Evolutionary conservation across 2,113 vertebrate species (phyloP).

Genomic region (Perognathus longimembris): DNA sequence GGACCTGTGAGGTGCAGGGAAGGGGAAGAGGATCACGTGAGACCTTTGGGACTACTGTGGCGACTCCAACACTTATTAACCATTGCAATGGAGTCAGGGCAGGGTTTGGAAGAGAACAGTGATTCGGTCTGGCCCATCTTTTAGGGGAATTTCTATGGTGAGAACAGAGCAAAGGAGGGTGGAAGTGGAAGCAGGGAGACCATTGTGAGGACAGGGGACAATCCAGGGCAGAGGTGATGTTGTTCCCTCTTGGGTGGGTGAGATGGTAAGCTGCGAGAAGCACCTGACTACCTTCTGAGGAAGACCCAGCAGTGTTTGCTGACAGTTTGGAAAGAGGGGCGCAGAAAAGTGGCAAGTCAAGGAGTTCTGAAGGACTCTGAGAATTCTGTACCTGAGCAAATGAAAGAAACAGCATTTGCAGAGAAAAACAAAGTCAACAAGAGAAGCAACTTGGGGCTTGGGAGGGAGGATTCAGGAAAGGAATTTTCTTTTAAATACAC

Average conservation of each 20-base stretch:
- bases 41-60: neutral
- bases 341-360: neutral
- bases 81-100: neutral
- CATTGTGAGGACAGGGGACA: accelerated
- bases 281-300: neutral
- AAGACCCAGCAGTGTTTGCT: neutral
- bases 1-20: neutral
- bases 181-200: neutral
- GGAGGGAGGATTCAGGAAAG: neutral
- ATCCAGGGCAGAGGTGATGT: neutral
- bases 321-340: neutral
- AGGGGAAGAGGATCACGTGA: neutral
- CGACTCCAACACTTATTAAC: neutral
- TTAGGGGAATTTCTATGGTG: neutral
- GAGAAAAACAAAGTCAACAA: neutral
- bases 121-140: neutral
- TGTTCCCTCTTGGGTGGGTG: neutral
- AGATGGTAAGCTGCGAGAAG: neutral
- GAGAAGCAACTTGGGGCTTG: neutral
- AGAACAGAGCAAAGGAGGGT: neutral
- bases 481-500: neutral
- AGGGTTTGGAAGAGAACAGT: neutral
- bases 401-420: neutral
- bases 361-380: neutral
- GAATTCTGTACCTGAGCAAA: neutral